phyloP scores from a whole-genome alignment of 2,797 vertebrate species.

The Myripristis murdjan region DNA sequence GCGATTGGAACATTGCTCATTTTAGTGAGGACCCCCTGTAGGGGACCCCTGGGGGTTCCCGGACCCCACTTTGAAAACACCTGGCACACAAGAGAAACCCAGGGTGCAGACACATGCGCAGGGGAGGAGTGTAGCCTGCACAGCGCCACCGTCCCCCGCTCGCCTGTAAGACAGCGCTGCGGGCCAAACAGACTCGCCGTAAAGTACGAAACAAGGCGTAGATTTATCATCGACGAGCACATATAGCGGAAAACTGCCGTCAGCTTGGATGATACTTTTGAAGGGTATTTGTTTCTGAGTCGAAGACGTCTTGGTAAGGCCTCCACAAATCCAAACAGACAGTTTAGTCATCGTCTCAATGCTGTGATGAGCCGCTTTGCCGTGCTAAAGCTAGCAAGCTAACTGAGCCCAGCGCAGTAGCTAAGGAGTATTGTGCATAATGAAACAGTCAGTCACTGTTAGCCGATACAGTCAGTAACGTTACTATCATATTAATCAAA shows the following conservation, averaged over 20 bases:
- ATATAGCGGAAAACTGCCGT: background rate
- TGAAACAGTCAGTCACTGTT: background rate
- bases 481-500: background rate
- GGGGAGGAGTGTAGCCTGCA: too few relatives aligned
- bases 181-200: constrained; percentile 6
- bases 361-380: background rate
- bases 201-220: constrained; percentile 39
- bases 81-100: too few relatives aligned
- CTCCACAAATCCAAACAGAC: background rate
- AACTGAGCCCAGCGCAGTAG: background rate
- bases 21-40: too few relatives aligned
- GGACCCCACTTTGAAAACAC: too few relatives aligned
- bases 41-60: too few relatives aligned
- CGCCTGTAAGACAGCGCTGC: too few relatives aligned
- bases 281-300: constrained; percentile 13
- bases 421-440: background rate
- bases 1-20: too few relatives aligned
- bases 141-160: too few relatives aligned
- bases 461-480: too few relatives aligned
- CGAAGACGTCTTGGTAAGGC: constrained; percentile 36
- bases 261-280: constrained; percentile 2
- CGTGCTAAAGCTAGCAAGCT: constrained; percentile 6
- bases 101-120: too few relatives aligned
- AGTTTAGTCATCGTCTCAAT: background rate
- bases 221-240: background rate